Evolutionary conservation across 2,113 vertebrate species (phyloP), one percentile per base, ranked within the genome.

Genomic region (Entelurus aequoreus): DNA sequence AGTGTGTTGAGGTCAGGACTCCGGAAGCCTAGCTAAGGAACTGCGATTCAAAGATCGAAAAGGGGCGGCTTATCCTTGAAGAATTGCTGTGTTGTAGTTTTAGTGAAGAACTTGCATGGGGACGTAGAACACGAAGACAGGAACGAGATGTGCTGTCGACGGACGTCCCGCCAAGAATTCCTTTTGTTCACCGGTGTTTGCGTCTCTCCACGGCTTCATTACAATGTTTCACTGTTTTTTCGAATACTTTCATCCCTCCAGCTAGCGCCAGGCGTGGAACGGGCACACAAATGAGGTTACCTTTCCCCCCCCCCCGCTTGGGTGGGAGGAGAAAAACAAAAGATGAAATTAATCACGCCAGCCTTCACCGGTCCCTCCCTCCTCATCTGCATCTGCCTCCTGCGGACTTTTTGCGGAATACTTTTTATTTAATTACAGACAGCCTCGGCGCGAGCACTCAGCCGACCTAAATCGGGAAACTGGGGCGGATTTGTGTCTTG

Each of bases 401-500:
- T 75, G 79, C 62, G 52, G 62, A 72, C 64, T 78, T 86, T 75
- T 81, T 78, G 68, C 12, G n/a, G 74, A 81, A 74, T 67, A 61
- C 78, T 77, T 88, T 88, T 79, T 77, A 74, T 86, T 84, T 87
- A 88, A 85, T 89, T 85, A 88, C 83, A 76, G 76, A 71, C 78
- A 63, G 76, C 81, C 77, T 87, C 68, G 68, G 72, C 72, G 71
- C 76, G 66, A 77, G 69, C 77, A 75, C 81, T 75, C 69, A 62
- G 65, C 74, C 89, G 89, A 90, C 87, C 90, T 85, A 90, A 77
- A 90, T 92, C 60, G 52, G 57, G 69, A 88, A 91, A 89, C 73
- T 90, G 81, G 88, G 87, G 48, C 87, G 28, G 49, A 28, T 61
- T 54, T 38, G 48, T 84, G 72, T 81, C 79, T 87, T 80, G 42